These are phyloP conservation scores for Chromobotia macracanthus DNA, from an alignment of 2,797 vertebrate species.

Conservation along the genomic window DNA sequence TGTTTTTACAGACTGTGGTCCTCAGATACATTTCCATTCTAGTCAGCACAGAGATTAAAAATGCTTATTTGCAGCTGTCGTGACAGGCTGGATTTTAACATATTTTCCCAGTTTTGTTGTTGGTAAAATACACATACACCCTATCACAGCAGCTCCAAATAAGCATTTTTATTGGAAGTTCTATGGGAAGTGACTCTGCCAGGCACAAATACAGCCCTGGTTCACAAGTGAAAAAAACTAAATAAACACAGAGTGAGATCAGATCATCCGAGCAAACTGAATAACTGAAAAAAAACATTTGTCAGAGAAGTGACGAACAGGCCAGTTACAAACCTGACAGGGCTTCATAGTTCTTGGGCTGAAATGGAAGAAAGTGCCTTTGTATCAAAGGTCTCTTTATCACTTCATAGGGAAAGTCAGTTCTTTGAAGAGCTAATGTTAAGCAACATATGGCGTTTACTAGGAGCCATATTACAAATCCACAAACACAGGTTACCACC, in stretches of 20 bases:
- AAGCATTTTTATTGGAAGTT: background rate
- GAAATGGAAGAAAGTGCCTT: background rate
- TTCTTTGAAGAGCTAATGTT: background rate
- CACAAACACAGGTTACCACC: background rate
- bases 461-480: background rate
- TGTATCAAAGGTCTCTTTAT: constrained; percentile 8
- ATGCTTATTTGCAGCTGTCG: background rate
- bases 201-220: no score
- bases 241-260: background rate
- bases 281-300: background rate
- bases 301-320: background rate
- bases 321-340: background rate
- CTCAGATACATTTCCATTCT: background rate
- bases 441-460: background rate
- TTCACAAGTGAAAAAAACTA: background rate
- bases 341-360: background rate
- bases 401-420: background rate
- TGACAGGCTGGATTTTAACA: background rate
- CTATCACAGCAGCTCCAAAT: background rate
- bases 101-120: background rate
- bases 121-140: background rate
- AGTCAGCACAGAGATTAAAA: background rate
- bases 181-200: background rate
- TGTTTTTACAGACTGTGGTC: background rate
- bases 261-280: background rate